These are phyloP conservation scores for Mus spicilegus DNA, from an alignment of 2,113 vertebrate species.

Conservation along the genomic window DNA sequence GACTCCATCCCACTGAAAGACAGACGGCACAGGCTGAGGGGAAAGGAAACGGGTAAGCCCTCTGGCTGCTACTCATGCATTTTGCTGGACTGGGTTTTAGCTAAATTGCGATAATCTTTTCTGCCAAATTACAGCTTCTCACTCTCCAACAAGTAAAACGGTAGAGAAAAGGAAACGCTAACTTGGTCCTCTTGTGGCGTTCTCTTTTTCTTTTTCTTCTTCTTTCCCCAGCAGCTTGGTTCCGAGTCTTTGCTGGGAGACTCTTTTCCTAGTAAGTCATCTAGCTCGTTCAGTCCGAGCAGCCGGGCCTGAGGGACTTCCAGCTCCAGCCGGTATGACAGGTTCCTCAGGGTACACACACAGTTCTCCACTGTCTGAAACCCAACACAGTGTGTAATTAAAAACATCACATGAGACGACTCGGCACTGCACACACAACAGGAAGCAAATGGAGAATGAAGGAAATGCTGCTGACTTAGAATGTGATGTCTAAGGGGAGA, in stretches of 20 bases:
- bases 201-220: slow-evolving; percentile 98
- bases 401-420: neutral
- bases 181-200: slow-evolving; percentile 94
- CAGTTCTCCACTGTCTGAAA: slow-evolving; percentile 98
- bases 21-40: neutral
- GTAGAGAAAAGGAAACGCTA: slow-evolving; percentile 75
- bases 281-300: slow-evolving; percentile 92
- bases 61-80: neutral
- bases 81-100: neutral
- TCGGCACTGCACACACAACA: neutral
- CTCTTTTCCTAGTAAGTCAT: slow-evolving; percentile 93
- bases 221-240: slow-evolving; percentile 97
- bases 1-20: slow-evolving; percentile 96
- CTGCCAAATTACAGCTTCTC: slow-evolving; percentile 41
- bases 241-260: slow-evolving; percentile 95
- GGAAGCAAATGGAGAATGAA: neutral
- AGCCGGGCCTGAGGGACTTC: slow-evolving; percentile 94
- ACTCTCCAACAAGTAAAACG: neutral
- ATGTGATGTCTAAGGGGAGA: neutral
- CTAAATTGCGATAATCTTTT: slow-evolving; percentile 8
- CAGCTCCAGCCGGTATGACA: slow-evolving; percentile 97
- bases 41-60: neutral
- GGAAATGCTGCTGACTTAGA: neutral
- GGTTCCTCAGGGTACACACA: slow-evolving; percentile 97
- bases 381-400: slow-evolving; percentile 62